Evolutionary conservation across 2,888 invertebrate genomes (phyloP), one percentile per base, ranked within the genome.

Genomic region (Lasioglossum malachurum): DNA sequence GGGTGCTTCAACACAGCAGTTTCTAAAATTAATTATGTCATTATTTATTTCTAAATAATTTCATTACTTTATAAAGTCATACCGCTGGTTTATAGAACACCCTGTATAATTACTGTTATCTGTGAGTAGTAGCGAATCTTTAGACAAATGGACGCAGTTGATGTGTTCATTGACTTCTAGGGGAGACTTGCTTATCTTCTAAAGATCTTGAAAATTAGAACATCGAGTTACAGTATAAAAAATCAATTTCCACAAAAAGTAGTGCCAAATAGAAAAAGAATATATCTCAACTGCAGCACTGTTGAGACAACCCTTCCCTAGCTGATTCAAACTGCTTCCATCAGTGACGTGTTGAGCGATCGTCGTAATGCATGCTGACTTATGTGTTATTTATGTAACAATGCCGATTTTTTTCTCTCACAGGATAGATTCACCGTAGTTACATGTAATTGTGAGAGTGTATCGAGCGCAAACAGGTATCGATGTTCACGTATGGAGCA

Each of bases 291-390:
- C 0, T 53, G 7, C 1, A 19, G 19, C 16, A 14, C 4, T 19
- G 35, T 35, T 5, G 35, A 38, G 69, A 12, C 69, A 38, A 38
- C 12, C 69, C 38, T 38, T 23, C 12, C 67, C 38, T 19, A 38
- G 46, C 53, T 44, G 75, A 85, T 53, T 75, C 46, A 38, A 78
- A 35, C 19, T 31, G 16, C 31, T 19, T 64, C 49, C 31, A 12
- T 35, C 57, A 4, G 35, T 72, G 35, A 46, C 44, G 31, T 16
- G 23, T 75, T 67, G 41, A 76, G 75, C 76, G 38, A 67, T 67
- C 31, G 74, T 83, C 67, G 44, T 38, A 19, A 60, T 85, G 85
- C 85, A 85, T 76, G 85, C 46, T 64, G 57, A 76, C 80, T 73
- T 85, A 16, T 85, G 27, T 74, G 75, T 49, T 35, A 85, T 46